phyloP scores from a whole-genome alignment of 2,797 vertebrate genomes.

The Cossypha polioptera region DNA sequence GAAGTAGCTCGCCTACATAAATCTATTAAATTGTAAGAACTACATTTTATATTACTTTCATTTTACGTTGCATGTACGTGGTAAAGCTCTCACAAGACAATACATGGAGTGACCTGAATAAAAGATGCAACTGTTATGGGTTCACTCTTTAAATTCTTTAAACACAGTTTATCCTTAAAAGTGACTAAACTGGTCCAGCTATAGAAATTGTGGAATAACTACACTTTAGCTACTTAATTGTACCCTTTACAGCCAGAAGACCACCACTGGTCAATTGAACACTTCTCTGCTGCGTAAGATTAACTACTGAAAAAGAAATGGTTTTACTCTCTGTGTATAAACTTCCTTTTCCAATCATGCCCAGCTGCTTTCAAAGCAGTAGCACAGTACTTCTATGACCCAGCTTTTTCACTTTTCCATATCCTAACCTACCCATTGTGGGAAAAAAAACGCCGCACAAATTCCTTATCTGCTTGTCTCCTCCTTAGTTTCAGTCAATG shows the following conservation, averaged over 20 bases:
- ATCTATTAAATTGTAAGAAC: neutral
- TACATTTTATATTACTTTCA: neutral
- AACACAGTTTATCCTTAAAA: neutral
- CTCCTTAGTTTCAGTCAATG: slow-evolving; percentile 56
- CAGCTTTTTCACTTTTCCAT: slow-evolving; percentile 19
- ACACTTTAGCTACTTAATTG: neutral
- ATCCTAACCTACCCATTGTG: slow-evolving; percentile 19
- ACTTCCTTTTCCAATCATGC: neutral
- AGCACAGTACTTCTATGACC: neutral
- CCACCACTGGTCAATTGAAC: neutral
- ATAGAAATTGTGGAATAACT: neutral
- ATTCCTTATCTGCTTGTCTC: slow-evolving; percentile 59
- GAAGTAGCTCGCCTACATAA: neutral
- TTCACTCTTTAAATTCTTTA: neutral
- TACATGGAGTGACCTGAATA: neutral
- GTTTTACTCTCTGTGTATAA: neutral
- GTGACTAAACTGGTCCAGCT: neutral
- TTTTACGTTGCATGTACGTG: neutral
- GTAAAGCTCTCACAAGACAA: neutral
- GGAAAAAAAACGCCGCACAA: neutral
- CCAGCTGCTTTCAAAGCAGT: neutral
- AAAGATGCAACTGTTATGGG: neutral
- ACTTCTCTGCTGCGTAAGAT: neutral
- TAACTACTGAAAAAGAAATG: neutral
- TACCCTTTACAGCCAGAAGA: neutral